Base-by-base conservation (phyloP, 2,797 vertebrate genomes). In the Atherinosoma microstoma region DNA sequence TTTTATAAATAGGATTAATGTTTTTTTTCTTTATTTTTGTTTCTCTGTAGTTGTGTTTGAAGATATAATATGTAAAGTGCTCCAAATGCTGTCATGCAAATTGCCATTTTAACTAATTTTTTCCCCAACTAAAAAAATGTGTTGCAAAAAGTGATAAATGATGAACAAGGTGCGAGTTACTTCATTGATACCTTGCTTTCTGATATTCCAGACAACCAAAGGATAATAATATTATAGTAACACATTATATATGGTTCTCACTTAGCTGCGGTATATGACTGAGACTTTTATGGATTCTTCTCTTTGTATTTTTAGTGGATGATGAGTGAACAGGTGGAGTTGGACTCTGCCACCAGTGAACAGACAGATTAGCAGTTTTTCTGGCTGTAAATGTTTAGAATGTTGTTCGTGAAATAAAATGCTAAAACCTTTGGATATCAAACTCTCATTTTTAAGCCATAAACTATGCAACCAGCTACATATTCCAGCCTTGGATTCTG, bases 231-330 rank as follows among this genome's bases (percentile, higher is more conserved):
- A 6, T 75, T 72, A 72, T 70, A 64, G 53, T 72, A 54, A 61
- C 73, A 65, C 60, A 65, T 84, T 79, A 71, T 81, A 78, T 62
- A 34, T 29, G 76, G 56, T 66, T 75, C 58, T 73, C 71, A 57
- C 71, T 78, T 1, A 32, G 76, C 70, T 70, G 76, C 78, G 83
- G 81, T 87, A 89, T 87, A 84, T 57, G 80, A 90, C 75, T 67
- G 49, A 63, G 82, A 82, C 84, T 89, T 83, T 84, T 83, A 79
- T 80, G 78, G 78, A 90, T 87, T 88, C 84, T 83, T 84, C 36
- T 59, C 72, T 81, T 77, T 80, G 83, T 90, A 89, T 91, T 92
- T 92, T 90, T 90, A 91, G 87, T 40, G 73, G 85, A 84, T 86
- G 85, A 90, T 84, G 76, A 40, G 74, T 2, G 69, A 90, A 90